Evolutionary conservation across 37 sponge, comb jelly and placozoan genomes (phyloP).

Genomic region (Axinella damicornis): DNA sequence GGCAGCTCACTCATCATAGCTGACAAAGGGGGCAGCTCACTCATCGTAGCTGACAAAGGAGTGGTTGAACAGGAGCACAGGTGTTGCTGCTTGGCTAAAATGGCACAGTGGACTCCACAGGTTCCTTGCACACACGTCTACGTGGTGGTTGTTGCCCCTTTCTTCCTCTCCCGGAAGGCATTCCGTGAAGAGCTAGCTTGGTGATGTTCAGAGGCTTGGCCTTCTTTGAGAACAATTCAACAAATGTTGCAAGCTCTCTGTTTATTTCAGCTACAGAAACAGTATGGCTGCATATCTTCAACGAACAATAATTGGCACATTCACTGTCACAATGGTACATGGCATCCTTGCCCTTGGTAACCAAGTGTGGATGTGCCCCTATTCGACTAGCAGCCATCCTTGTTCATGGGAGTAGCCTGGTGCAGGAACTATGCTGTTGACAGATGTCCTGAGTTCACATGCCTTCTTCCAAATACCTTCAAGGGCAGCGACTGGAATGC

Average conservation of each 20-base stretch:
- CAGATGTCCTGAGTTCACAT: constrained; percentile 4
- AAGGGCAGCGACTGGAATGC: constrained; percentile 10
- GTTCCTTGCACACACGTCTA: not conserved
- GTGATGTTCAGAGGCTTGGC: constrained; percentile 2
- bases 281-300: constrained; percentile 31
- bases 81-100: too few species aligned
- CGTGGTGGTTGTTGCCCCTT: constrained; percentile 19
- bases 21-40: too few species aligned
- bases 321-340: constrained; percentile 33
- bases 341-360: constrained; percentile 12
- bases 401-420: not conserved
- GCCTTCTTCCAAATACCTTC: constrained; percentile 52
- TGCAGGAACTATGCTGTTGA: constrained; percentile 5
- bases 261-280: constrained; percentile 26
- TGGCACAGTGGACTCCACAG: not conserved
- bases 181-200: constrained; percentile 5
- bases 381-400: constrained; percentile 38
- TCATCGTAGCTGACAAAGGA: too few species aligned
- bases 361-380: constrained; percentile 36
- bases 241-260: not conserved
- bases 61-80: too few species aligned
- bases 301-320: constrained; percentile 25
- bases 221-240: not conserved
- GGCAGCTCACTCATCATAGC: too few species aligned
- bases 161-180: constrained; percentile 26